Base-by-base conservation (phyloP, 2,113 vertebrate species). In the Epinephelus fuscoguttatus region DNA sequence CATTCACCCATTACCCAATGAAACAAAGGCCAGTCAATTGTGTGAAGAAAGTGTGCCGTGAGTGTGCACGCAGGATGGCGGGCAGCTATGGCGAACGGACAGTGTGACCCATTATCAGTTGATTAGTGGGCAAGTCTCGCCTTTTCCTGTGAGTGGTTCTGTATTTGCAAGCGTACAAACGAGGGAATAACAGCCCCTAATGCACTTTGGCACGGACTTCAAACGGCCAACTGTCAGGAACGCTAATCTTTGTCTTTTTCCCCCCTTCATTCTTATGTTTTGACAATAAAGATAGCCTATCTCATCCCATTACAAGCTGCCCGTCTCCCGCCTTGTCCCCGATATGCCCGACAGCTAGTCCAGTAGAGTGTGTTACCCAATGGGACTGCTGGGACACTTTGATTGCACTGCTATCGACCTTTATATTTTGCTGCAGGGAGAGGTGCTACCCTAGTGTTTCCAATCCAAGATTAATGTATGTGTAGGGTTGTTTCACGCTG, bases 251-350 rank as follows among this genome's bases (percentile, higher is more conserved):
- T 83, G 78, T 84, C 91, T 88, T 84, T 89, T 40, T 45, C 89
- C 92, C 89, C 89, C 76, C 90, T 94, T 95, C 95, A 96, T 95
- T 96, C 94, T 92, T 93, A 82, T 95, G 93, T 95, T 96, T 95
- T 95, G 92, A 95, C 95, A 96, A 95, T 95, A 96, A 95, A 95
- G 95, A 96, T 95, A 96, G 84, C 80, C 82, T 95, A 96, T 96
- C 95, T 81, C 91, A 90, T 94, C 92, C 89, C 90, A 90, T 93
- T 93, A 92, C 92, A 92, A 90, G 88, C 90, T 84, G 92, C 75
- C 92, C 55, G 90, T 90, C 93, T 96, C 91, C 92, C 74, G 88
- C 89, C 92, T 92, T 81, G 90, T 94, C 87, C 89, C 87, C 10
- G 89, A 91, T 91, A 92, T 69, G 92, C 84, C 92, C 57, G 78